Evolutionary conservation across 2,113 vertebrate genomes (phyloP).

Genomic region (Dendrocopos noguchii): DNA sequence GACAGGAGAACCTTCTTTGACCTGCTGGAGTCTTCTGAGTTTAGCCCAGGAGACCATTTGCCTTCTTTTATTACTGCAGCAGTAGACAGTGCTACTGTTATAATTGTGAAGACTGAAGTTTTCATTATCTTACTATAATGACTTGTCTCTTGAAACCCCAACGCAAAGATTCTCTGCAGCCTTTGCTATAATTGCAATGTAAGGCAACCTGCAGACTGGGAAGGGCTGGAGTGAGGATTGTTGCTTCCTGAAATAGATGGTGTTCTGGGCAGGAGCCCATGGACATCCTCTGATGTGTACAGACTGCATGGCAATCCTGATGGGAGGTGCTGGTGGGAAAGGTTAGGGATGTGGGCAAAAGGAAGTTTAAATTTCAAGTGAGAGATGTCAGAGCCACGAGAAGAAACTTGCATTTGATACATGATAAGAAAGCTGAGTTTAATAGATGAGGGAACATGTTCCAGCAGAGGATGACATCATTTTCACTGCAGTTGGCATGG

Average conservation of each 20-base stretch:
- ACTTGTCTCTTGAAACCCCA: not conserved
- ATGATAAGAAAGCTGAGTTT: not conserved
- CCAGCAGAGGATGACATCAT: not conserved
- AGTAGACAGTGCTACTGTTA: no score
- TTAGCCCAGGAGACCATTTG: no score
- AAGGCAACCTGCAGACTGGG: accelerated
- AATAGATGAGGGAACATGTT: not conserved
- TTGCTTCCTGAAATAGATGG: not conserved
- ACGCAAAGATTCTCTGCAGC: accelerated
- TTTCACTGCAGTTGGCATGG: not conserved
- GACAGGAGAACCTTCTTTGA: no score
- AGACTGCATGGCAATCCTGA: accelerated
- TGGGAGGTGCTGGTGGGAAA: not conserved
- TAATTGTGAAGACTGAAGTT: not conserved
- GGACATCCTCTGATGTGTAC: accelerated
- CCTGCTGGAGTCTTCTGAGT: no score
- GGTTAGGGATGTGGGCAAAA: not conserved
- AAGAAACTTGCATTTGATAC: not conserved
- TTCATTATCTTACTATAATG: no score
- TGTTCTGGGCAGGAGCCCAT: not conserved
- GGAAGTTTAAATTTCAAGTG: no score
- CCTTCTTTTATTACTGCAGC: not conserved
- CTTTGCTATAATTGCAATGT: not conserved
- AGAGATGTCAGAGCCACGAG: not conserved
- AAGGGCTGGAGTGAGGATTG: not conserved